Conservation (phyloP, 92 coral and sea anemone genomes). For the Siderastrea siderea region DNA sequence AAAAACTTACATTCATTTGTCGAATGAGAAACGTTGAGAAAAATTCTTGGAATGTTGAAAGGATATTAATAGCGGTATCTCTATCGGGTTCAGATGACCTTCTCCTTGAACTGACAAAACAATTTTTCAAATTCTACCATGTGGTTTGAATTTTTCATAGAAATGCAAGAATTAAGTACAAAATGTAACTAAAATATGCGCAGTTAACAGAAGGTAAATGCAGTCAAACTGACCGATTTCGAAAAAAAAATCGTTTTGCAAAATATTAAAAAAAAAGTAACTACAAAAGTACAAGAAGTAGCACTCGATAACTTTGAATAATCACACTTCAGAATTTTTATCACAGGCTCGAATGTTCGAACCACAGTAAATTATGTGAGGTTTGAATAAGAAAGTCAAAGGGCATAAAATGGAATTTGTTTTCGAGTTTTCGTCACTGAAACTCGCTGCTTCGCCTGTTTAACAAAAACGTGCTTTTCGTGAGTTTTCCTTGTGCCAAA, state of each 20-base stretch:
- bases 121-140: not conserved
- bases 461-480: not conserved
- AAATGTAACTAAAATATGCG: not conserved
- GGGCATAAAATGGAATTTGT: not conserved
- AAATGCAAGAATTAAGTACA: not conserved
- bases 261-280: too few species aligned
- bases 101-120: not conserved
- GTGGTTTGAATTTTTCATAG: not conserved
- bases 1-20: not conserved
- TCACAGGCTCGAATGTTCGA: not conserved
- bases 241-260: not conserved
- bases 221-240: too few species aligned
- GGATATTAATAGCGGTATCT: conserved; percentile 1
- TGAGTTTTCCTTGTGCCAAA: not conserved
- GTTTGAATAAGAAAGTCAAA: not conserved
- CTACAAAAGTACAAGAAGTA: not conserved
- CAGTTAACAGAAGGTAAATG: not conserved
- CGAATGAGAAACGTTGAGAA: not conserved
- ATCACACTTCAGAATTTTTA: not conserved
- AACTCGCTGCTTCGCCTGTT: not conserved
- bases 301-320: not conserved
- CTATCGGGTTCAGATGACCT: not conserved
- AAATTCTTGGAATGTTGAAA: not conserved
- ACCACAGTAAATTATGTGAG: not conserved
- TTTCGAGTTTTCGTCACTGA: not conserved